These are phyloP conservation scores for Parascotia fuliginaria DNA, from an alignment of 2,888 invertebrate species.

Conservation along the genomic window DNA sequence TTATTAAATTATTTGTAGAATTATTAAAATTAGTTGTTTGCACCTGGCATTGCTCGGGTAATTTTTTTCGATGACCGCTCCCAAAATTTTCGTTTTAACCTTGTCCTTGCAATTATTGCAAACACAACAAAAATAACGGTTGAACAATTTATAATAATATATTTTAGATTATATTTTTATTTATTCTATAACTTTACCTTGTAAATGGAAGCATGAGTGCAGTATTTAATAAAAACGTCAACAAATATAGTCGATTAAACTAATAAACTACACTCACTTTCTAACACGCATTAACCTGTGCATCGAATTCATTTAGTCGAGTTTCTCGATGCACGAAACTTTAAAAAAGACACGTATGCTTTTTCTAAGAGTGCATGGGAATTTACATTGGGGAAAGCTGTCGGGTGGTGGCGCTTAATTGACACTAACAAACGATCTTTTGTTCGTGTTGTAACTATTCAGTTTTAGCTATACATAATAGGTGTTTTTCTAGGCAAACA, in stretches of 20 bases:
- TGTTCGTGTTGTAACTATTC: constrained; percentile 49
- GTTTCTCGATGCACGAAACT: constrained; percentile 35
- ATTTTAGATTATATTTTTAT: no score
- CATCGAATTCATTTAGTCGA: constrained; percentile 18
- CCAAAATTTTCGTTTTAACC: no score
- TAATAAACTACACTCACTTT: constrained; percentile 7
- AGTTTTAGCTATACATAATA: constrained; percentile 1
- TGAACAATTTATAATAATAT: no score
- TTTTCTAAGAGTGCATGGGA: constrained; percentile 33
- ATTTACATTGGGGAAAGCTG: constrained; percentile 56
- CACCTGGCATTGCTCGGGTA: no score
- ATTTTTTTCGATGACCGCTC: no score
- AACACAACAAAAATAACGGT: no score
- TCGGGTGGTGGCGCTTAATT: constrained; percentile 56
- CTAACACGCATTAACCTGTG: constrained; percentile 5
- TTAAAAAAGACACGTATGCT: constrained; percentile 25
- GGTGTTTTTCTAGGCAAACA: background rate
- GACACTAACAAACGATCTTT: constrained; percentile 69
- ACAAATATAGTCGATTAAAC: background rate
- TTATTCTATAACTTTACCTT: no score
- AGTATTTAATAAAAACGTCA: constrained; percentile 2
- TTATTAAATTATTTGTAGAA: no score
- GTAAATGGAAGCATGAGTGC: background rate
- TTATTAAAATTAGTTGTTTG: no score
- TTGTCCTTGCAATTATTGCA: no score